These are phyloP conservation scores for Unio delphinus DNA, from an alignment of 2,888 invertebrate species.

Conservation along the genomic window DNA sequence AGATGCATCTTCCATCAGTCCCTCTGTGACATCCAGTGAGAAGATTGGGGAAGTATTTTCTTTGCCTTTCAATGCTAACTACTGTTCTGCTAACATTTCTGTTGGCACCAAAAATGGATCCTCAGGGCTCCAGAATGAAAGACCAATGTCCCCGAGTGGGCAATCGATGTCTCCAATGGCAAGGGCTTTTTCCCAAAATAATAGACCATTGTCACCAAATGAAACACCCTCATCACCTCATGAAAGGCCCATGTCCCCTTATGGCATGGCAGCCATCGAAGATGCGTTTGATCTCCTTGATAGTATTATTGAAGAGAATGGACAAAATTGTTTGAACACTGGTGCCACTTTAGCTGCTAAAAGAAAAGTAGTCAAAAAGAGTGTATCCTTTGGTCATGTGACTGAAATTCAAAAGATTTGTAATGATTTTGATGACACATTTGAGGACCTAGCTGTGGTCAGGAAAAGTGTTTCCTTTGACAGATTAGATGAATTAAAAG, in stretches of 20 bases:
- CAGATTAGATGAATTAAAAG: no score
- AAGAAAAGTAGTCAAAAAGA: conserved; percentile 26
- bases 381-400: conserved; percentile 31
- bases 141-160: conserved; percentile 4
- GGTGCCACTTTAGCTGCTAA: not conserved
- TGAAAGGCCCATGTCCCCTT: conserved; percentile 28
- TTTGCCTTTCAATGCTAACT: no score
- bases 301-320: conserved; percentile 35
- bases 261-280: conserved; percentile 28
- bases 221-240: conserved; percentile 5
- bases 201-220: not conserved
- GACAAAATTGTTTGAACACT: not conserved
- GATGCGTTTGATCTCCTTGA: conserved; percentile 40
- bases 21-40: no score
- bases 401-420: conserved; percentile 31
- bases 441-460: conserved; percentile 18
- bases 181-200: not conserved
- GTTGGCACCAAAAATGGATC: no score
- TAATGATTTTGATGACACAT: conserved; percentile 25
- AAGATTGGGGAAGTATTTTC: no score
- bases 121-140: no score
- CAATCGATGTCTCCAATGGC: not conserved
- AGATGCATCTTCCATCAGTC: no score
- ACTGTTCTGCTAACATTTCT: no score
- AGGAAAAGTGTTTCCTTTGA: conserved; percentile 18